phyloP scores from a whole-genome alignment of 2,888 invertebrate genomes.

The Oeneis ivallda region DNA sequence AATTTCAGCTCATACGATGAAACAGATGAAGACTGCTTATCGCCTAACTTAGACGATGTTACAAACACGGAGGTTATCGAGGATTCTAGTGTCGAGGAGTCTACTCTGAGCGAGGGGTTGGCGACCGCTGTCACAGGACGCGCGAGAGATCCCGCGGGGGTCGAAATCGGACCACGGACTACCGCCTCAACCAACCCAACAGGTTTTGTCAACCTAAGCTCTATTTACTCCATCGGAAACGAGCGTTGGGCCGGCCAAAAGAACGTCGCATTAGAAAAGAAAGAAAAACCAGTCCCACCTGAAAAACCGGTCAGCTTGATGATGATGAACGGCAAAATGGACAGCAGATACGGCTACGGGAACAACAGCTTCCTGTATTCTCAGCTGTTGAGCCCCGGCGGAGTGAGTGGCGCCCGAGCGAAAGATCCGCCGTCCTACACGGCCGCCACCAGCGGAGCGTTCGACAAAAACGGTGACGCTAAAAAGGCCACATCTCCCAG shows the following conservation, averaged over 20 bases:
- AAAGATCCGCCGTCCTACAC: constrained; percentile 73
- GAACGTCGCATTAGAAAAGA: constrained; percentile 62
- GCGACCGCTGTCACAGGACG: constrained; percentile 43
- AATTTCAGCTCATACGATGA: constrained; percentile 86
- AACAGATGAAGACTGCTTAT: constrained; percentile 85
- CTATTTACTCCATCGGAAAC: constrained; percentile 70
- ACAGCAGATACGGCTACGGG: constrained; percentile 65
- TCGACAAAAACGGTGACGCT: constrained; percentile 51
- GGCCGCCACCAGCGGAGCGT: constrained; percentile 62
- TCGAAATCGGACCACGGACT: constrained; percentile 45
- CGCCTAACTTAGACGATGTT: constrained; percentile 85
- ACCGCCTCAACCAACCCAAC: constrained; percentile 41
- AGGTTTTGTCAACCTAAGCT: constrained; percentile 73
- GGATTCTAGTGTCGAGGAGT: constrained; percentile 74
- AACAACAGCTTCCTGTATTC: constrained; percentile 78
- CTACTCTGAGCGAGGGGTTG: constrained; percentile 64
- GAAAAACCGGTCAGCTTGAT: constrained; percentile 76
- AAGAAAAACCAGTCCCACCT: constrained; percentile 74
- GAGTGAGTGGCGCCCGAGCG: constrained; percentile 55
- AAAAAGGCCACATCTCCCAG: constrained; percentile 55
- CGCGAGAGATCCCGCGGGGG: constrained; percentile 40
- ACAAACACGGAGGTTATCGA: constrained; percentile 74
- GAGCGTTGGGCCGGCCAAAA: constrained; percentile 59
- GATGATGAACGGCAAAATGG: constrained; percentile 76
- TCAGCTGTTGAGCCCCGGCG: constrained; percentile 59